Evolutionary conservation across 2,113 vertebrate species (phyloP), one percentile per base, ranked within the genome.

Genomic region (Calyptommatus sinebrachiatus): DNA sequence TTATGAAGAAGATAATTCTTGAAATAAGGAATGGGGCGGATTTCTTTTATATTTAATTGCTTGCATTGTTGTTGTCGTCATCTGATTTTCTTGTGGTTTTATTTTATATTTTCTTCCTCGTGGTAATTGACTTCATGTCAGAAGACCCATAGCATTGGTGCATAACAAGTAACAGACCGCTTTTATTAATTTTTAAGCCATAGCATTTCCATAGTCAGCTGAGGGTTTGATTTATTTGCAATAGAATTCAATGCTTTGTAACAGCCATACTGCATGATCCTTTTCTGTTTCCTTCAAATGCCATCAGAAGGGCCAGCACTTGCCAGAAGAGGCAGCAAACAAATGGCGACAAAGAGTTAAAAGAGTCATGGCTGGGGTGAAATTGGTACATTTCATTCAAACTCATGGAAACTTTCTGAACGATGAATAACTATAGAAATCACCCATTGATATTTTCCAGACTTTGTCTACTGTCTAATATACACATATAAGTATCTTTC

Each of bases 311-410:
- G 92, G 81, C 76, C 91, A 77, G 81, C 92, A 92, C 85, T 86
- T 91, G 82, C 93, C 91, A 31, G 95, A 96, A 88, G 95, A 95
- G 76, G 81, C 92, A 73, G 83, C 94, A 87, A 96, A 95, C 95
- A 95, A 93, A 90, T 96, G 96, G 96, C 95, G 92, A 91, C 90
- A 95, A 93, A 96, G 94, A 93, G 96, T 96, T 95, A 94, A 94
- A 93, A 95, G 91, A 85, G 95, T 94, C 94, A 94, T 96, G 95
- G 92, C 94, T 81, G 95, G 95, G 94, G 95, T 96, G 91, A 95
- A 95, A 94, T 95, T 96, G 95, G 93, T 96, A 96, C 94, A 93
- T 94, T 84, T 89, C 87, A 87, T 91, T 92, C 90, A 92, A 90
- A 73, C 83, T 81, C 91, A 4, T 72, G 91, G 84, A 87, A 84